phyloP scores from a whole-genome alignment of 2,888 invertebrate genomes.

The Mechanitis messenoides region DNA sequence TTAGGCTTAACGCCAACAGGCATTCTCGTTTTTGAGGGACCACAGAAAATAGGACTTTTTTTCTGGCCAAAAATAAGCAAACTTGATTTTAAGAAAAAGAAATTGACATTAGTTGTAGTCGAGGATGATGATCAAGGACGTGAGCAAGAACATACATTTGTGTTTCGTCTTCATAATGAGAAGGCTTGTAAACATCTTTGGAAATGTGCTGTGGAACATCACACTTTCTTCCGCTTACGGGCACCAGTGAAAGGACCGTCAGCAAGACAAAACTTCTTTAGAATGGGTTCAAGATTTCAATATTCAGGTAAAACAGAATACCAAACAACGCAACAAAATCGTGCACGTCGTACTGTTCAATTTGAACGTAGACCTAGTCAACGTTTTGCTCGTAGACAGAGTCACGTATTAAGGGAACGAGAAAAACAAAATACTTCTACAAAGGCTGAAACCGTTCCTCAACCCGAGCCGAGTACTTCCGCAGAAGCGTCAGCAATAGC shows the following conservation, averaged over 20 bases:
- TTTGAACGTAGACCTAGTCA: slow-evolving; percentile 98
- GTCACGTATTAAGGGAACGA: slow-evolving; percentile 88
- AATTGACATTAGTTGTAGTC: slow-evolving; percentile 96
- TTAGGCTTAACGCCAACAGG: slow-evolving; percentile 98
- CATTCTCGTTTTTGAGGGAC: slow-evolving; percentile 97
- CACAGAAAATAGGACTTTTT: slow-evolving; percentile 97
- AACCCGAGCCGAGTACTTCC: slow-evolving; percentile 55
- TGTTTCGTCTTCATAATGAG: slow-evolving; percentile 95
- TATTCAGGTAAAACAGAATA: slow-evolving; percentile 97
- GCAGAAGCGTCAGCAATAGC: slow-evolving; percentile 39
- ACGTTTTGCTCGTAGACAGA: slow-evolving; percentile 94
- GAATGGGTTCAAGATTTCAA: slow-evolving; percentile 98
- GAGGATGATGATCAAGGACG: slow-evolving; percentile 98
- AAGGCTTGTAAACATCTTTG: slow-evolving; percentile 99
- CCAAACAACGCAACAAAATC: slow-evolving; percentile 94
- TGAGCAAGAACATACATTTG: slow-evolving; percentile 99
- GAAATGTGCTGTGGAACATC: slow-evolving; percentile 99
- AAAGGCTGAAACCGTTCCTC: slow-evolving; percentile 49
- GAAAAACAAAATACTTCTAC: slow-evolving; percentile 76
- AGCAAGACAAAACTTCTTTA: slow-evolving; percentile 95
- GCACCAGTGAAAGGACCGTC: slow-evolving; percentile 92
- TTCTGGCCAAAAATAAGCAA: slow-evolving; percentile 99
- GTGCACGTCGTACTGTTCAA: slow-evolving; percentile 94
- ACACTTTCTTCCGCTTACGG: slow-evolving; percentile 97
- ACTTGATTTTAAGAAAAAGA: slow-evolving; percentile 98